Base-by-base conservation (phyloP, 1,140 invertebrate genomes). In the Battus philenor region DNA sequence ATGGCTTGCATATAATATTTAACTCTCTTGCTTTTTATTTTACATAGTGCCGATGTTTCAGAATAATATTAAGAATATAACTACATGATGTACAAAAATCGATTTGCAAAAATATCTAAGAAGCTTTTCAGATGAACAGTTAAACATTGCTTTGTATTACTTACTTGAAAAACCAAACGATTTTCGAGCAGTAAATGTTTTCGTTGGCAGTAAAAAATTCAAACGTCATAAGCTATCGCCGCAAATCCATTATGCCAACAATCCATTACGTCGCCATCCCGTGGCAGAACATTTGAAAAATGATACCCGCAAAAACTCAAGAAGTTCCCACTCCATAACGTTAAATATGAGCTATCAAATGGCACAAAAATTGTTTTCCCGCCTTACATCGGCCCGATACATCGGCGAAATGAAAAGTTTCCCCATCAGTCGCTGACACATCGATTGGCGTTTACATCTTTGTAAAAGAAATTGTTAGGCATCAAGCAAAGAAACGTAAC, bases 351-450 rank as follows among this genome's bases (percentile, higher is more conserved):
- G 72, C 60, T 65, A 60, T 71, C 63, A 60, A 78, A 74, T 67
- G 69, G 61, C 56, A 73, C 71, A 70, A 73, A 83, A 80, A 83
- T 80, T 83, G 78, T 79, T 79, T 81, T 71, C 57, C 62, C 65
- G 48, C 57, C 59, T 58, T 71, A 70, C 64, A 64, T 54, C 70
- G 54, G 60, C 50, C 44, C 58, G 67, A 74, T 79, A 83, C 72
- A 77, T 77, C 65, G 68, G 60, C 68, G 73, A 83, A 81, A 83
- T 83, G 77, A 83, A 83, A 83, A 83, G 77, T 83, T 83, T 79
- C 59, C 67, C 78, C 68, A 83, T 83, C 79, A 78, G 54, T 68
- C 57, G 70, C 74, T 79, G 79, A 83, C 79, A 78, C 68, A 75
- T 79, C 70, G 79, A 79, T 67, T 80, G 73, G 73, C 75, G 73